Evolutionary conservation across 2,888 invertebrate species (phyloP), one percentile per base, ranked within the genome.

Genomic region (Chrysina gloriosa): DNA sequence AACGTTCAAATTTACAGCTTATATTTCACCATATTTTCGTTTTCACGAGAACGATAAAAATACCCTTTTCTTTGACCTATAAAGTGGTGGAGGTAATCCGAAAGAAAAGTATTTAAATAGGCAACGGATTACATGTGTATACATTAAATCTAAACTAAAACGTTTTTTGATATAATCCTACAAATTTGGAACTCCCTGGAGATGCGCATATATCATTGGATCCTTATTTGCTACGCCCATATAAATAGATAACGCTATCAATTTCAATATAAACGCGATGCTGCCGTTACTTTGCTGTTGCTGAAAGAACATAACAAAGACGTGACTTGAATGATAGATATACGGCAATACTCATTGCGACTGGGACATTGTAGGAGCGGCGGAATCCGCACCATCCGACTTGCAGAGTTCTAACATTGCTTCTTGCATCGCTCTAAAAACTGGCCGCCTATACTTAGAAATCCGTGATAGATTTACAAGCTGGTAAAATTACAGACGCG

Each of bases 361-460:
- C 68, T 68, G 63, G 63, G 52, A 52, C 65, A 66, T 65, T 61
- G 68, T 70, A 68, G 67, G 68, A 70, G 70, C 68, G 61, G 66
- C 61, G 65, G 70, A 70, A 68, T 70, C 64, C 63, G 66, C 68
- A 70, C 65, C 68, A 70, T 70, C 68, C 68, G 56, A 70, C 21
- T 21, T 21, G 19, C 19, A n/a, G 45, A 45, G 45, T 63, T 65
- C 70, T 68, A 70, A 50, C 68, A 65, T 50, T n/a, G 48, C 11
- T 14, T 39, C 11, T 39, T 4, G 39, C 14, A 31, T 29, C 47
- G 63, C 48, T 45, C 47, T 56, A 70, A 67, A 63, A 70, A 65
- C 68, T 70, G 48, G 47, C 58, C 48, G 39, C 52, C 70, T 70
- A 70, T 70, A 70, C 68, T 68, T 70, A 70, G 70, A 68, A 70